Conservation (phyloP, 2,888 invertebrate species). For the Lasiommata megera region DNA sequence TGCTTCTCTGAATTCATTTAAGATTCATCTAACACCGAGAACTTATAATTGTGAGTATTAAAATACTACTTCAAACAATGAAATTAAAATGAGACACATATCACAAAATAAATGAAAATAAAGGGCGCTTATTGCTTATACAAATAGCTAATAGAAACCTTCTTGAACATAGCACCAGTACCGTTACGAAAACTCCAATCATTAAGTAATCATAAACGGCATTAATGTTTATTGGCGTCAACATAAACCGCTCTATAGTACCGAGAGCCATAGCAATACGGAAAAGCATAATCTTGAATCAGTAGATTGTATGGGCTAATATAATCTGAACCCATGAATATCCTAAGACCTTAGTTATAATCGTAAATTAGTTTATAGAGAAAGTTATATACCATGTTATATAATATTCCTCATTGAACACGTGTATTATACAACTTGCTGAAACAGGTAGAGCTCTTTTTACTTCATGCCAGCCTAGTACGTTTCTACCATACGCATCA, state of each 20-base stretch:
- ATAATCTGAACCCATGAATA: conserved; percentile 12
- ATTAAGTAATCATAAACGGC: conserved; percentile 8
- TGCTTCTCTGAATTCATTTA: too few relatives aligned
- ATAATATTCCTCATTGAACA: conserved; percentile 8
- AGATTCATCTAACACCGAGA: too few relatives aligned
- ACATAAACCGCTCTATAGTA: conserved; percentile 1
- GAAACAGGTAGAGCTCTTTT: neutral
- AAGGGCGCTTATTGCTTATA: too few relatives aligned
- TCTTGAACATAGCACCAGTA: neutral
- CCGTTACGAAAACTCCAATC: neutral
- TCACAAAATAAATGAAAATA: neutral
- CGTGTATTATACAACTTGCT: neutral
- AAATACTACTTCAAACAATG: too few relatives aligned
- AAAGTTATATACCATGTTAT: conserved; percentile 6
- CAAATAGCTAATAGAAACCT: neutral
- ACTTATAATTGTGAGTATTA: too few relatives aligned
- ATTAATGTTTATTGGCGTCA: conserved; percentile 8
- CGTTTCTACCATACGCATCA: too few relatives aligned
- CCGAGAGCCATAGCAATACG: conserved; percentile 5
- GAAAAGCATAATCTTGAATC: conserved; percentile 11
- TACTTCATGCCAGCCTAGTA: too few relatives aligned
- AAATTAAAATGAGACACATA: too few relatives aligned
- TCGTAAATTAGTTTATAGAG: neutral
- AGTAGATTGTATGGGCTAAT: conserved; percentile 7
- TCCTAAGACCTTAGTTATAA: conserved; percentile 10